Percentiles rank a stretch among this genome's conserved stretches.
Conservation (phyloP, 2,888 invertebrate species). For the Xestoiulus laeticollis region DNA sequence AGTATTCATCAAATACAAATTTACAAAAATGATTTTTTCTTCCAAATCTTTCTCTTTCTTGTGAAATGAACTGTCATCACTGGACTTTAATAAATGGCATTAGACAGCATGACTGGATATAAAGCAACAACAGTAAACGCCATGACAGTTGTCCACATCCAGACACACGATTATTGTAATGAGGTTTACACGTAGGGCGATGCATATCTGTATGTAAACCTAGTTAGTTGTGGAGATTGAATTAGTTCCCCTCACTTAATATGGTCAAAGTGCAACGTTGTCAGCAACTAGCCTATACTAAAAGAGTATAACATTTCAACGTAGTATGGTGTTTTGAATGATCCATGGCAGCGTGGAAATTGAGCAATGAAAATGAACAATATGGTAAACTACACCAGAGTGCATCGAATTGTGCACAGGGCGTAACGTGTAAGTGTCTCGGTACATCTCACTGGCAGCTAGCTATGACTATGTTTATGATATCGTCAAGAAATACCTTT, state of each 20-base stretch:
- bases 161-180: too few relatives aligned
- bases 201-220: neutral
- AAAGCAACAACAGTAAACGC: neutral
- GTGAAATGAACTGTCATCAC: too few relatives aligned
- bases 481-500: neutral
- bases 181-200: too few relatives aligned
- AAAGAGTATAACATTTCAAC: neutral
- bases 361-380: slow-evolving; percentile 16
- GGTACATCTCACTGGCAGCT: neutral
- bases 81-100: too few relatives aligned
- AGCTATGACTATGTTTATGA: neutral
- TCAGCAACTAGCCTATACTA: neutral
- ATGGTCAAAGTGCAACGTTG: neutral
- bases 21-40: too few relatives aligned
- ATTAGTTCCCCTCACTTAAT: neutral
- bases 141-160: too few relatives aligned
- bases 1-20: too few relatives aligned
- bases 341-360: neutral
- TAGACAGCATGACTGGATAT: neutral
- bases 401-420: neutral
- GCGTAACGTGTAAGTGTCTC: neutral
- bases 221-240: neutral
- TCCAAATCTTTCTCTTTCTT: too few relatives aligned
- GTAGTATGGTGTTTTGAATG: neutral
- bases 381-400: neutral